A percentile compares a stretch with the other conserved stretches of the same genome.
Conservation (phyloP, 2,888 invertebrate genomes). For the Hanleya hanleyi region DNA sequence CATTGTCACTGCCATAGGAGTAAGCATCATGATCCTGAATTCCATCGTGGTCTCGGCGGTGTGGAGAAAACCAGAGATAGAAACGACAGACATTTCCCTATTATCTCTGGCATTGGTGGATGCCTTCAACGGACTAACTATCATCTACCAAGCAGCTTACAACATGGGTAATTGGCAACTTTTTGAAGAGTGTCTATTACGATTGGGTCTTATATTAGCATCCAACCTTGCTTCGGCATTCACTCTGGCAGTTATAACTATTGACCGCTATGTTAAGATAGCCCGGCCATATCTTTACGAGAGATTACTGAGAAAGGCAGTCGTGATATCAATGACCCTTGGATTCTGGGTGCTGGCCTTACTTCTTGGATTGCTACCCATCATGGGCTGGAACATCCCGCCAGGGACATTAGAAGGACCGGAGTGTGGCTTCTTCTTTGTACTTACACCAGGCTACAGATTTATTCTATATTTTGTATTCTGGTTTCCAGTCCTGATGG, state of each 20-base stretch:
- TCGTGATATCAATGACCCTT: background rate
- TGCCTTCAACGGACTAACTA: background rate
- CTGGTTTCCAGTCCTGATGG: background rate
- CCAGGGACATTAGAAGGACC: background rate
- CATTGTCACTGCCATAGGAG: conserved; percentile 32
- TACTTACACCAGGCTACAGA: background rate
- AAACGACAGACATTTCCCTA: background rate
- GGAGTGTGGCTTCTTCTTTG: background rate
- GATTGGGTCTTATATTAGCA: background rate
- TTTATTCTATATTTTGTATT: background rate
- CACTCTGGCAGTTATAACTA: background rate
- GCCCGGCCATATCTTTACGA: background rate
- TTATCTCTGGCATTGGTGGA: background rate
- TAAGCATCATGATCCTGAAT: conserved; percentile 23
- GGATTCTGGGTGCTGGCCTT: background rate
- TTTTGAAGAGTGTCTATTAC: background rate
- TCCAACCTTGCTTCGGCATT: background rate
- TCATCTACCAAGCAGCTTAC: background rate
- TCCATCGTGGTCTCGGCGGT: background rate
- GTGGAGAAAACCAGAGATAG: background rate
- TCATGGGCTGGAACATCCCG: background rate
- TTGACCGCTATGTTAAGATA: conserved; percentile 2
- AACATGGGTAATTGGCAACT: background rate
- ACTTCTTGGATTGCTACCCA: background rate
- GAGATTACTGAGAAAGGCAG: background rate